Evolutionary conservation across 1,140 invertebrate genomes (phyloP).

Genomic region (Anastrepha obliqua): DNA sequence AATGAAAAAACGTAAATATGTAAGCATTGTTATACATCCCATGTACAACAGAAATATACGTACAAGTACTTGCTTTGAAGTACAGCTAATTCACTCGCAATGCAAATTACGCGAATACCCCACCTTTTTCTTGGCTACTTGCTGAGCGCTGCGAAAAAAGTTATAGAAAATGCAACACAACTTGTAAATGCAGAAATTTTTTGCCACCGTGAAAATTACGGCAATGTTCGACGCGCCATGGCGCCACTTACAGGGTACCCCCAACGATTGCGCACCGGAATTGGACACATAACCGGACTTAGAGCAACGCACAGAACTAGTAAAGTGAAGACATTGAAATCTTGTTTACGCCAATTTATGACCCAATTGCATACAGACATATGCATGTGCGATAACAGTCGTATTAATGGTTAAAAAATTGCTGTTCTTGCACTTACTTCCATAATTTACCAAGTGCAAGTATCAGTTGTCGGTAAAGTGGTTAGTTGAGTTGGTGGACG

Average conservation of each 20-base stretch:
- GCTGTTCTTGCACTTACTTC: conserved; percentile 34
- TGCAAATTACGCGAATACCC: conserved; percentile 13
- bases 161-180: background rate
- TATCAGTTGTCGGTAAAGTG: background rate
- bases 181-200: conserved; percentile 39
- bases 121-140: background rate
- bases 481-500: background rate
- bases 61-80: background rate
- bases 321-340: conserved; percentile 40
- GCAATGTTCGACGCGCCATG: conserved; percentile 9
- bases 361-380: conserved; percentile 21
- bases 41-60: background rate
- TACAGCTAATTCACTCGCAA: conserved; percentile 22
- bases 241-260: conserved; percentile 41
- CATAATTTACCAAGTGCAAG: background rate
- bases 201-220: conserved; percentile 45
- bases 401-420: conserved; percentile 43
- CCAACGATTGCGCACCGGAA: background rate
- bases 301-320: conserved; percentile 26
- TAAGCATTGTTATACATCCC: background rate
- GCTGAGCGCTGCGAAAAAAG: background rate
- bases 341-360: conserved; percentile 49
- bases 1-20: background rate
- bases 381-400: conserved; percentile 40
- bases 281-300: conserved; percentile 9